Conservation (phyloP, 2,888 invertebrate genomes). For the Nephrotoma flavescens region DNA sequence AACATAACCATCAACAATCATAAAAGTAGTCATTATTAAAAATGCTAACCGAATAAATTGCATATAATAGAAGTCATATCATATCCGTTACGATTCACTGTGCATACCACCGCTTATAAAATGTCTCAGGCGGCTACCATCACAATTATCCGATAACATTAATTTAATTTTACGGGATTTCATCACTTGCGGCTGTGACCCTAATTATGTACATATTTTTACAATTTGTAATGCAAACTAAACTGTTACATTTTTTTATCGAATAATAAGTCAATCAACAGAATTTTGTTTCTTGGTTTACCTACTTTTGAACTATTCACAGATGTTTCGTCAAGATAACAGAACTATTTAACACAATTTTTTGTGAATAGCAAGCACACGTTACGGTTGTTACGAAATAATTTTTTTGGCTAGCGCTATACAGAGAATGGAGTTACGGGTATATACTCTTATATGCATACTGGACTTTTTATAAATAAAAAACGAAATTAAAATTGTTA, state of each 20-base stretch:
- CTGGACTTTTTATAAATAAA: not conserved
- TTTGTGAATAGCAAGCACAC: not conserved
- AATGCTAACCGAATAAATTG: not conserved
- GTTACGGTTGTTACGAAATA: not conserved
- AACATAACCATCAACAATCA: not conserved
- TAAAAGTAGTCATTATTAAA: not conserved
- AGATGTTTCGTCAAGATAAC: not conserved
- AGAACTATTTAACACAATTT: not conserved
- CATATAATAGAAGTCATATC: not conserved
- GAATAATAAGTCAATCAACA: not conserved
- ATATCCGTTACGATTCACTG: not conserved
- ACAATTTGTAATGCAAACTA: not conserved
- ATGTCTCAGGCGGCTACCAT: not conserved
- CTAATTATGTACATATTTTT: not conserved
- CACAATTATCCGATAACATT: not conserved
- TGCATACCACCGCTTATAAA: not conserved
- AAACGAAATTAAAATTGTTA: not conserved
- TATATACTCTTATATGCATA: not conserved
- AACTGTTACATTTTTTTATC: not conserved
- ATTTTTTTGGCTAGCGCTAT: not conserved
- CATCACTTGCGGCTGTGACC: not conserved
- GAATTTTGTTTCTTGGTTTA: not conserved
- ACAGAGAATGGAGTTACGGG: not conserved
- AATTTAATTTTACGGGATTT: not conserved
- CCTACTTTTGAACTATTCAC: not conserved